Conservation (phyloP, 2,888 invertebrate species). For the Nudaria mundana region DNA sequence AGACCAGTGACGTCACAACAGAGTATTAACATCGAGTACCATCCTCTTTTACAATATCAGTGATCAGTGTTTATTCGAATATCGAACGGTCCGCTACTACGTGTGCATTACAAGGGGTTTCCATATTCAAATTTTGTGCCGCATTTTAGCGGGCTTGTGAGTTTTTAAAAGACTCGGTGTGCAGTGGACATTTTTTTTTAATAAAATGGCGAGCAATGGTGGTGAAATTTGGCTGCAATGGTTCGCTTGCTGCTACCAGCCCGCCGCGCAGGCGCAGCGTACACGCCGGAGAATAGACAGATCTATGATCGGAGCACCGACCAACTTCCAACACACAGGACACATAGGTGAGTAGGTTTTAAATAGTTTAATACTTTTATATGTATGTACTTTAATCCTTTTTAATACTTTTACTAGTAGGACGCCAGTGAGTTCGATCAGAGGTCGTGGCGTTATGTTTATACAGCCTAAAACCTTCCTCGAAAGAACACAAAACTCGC, state of each 20-base stretch:
- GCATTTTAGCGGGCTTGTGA: slow-evolving; percentile 34
- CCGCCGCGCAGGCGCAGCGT: slow-evolving; percentile 87
- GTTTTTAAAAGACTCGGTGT: slow-evolving; percentile 35
- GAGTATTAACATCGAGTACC: slow-evolving; percentile 29
- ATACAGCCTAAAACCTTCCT: too few relatives aligned
- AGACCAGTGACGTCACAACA: slow-evolving; percentile 34
- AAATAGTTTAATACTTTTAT: too few relatives aligned
- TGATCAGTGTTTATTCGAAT: slow-evolving; percentile 36
- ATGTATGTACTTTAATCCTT: too few relatives aligned
- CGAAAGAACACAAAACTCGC: too few relatives aligned
- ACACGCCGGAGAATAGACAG: slow-evolving; percentile 90
- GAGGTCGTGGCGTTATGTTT: too few relatives aligned
- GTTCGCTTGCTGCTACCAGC: slow-evolving; percentile 95
- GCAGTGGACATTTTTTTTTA: slow-evolving; percentile 49
- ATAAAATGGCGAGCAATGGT: slow-evolving; percentile 86
- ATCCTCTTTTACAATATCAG: slow-evolving; percentile 16
- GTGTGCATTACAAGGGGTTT: slow-evolving; percentile 33
- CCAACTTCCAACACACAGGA: slow-evolving; percentile 97
- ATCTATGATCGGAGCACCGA: slow-evolving; percentile 97
- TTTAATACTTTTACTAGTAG: too few relatives aligned
- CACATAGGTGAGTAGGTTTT: slow-evolving; percentile 78
- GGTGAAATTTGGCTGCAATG: slow-evolving; percentile 95
- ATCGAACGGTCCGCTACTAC: slow-evolving; percentile 38
- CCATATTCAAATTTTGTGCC: slow-evolving; percentile 25
- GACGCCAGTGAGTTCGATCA: too few relatives aligned